These are phyloP conservation scores for Cirrhinus mrigala DNA, from an alignment of 2,797 vertebrate species.

Conservation along the genomic window DNA sequence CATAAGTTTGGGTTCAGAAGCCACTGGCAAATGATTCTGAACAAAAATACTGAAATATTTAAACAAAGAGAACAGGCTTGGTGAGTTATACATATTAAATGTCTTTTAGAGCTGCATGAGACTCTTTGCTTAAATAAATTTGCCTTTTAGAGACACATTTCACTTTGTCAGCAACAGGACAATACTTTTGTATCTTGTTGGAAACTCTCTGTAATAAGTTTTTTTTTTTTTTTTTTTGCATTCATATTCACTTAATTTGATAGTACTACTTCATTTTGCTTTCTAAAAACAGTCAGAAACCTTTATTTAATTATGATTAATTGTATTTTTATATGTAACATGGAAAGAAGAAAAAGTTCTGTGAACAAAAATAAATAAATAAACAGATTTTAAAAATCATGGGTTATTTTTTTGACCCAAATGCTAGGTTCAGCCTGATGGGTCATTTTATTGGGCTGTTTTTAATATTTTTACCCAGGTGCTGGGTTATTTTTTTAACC, in stretches of 20 bases:
- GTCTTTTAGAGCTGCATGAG: not conserved
- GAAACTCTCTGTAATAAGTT: too few relatives aligned
- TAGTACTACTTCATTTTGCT: not conserved
- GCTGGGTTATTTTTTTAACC: too few relatives aligned
- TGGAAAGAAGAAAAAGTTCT: not conserved
- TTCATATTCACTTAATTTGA: not conserved
- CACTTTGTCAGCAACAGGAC: not conserved
- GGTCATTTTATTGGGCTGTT: too few relatives aligned
- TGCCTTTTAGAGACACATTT: not conserved
- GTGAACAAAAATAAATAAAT: not conserved
- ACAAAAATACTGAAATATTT: slow-evolving; percentile 3
- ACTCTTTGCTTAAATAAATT: not conserved
- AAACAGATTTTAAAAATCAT: too few relatives aligned
- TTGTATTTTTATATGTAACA: not conserved
- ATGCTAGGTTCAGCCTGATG: too few relatives aligned
- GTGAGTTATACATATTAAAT: slow-evolving; percentile 15
- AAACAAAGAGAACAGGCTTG: not conserved
- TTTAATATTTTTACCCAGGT: too few relatives aligned
- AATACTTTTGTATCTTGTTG: not conserved
- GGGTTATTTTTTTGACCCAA: too few relatives aligned
- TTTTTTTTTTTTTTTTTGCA: too few relatives aligned
- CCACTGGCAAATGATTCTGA: not conserved
- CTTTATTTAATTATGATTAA: not conserved
- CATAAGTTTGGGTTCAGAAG: not conserved
- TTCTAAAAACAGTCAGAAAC: not conserved